Percentiles rank a stretch among this genome's conserved stretches.
Evolutionary conservation across 2,888 invertebrate species (phyloP).

Genomic region (Lepidochitona cinerea): DNA sequence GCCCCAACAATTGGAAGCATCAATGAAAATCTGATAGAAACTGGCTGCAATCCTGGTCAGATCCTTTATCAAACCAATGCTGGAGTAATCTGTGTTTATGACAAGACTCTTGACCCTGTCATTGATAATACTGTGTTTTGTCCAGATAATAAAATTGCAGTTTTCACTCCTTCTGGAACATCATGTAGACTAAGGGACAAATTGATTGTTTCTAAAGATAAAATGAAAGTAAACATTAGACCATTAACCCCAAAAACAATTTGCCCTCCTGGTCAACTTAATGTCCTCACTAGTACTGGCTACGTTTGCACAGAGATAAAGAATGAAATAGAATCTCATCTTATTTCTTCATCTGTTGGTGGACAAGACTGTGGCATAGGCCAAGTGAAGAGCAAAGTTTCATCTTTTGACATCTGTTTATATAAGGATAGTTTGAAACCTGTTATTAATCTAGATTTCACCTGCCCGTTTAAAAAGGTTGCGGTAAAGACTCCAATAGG

Average conservation of each 20-base stretch:
- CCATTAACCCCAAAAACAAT: no score
- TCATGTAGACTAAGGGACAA: background rate
- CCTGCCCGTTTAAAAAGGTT: background rate
- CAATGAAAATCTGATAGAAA: background rate
- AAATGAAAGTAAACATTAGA: no score
- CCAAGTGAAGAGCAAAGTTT: background rate
- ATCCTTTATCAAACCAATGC: background rate
- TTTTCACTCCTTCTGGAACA: background rate
- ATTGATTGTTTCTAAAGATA: no score
- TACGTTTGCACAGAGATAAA: background rate
- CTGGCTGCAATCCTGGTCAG: background rate
- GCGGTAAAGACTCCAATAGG: background rate
- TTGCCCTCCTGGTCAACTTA: background rate
- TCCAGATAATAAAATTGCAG: background rate
- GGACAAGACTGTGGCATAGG: background rate
- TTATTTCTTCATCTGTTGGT: background rate
- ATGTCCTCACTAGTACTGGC: background rate
- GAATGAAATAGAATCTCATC: no score
- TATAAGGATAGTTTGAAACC: background rate
- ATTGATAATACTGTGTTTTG: background rate
- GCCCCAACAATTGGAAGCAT: background rate
- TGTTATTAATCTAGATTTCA: background rate
- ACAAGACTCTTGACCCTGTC: background rate
- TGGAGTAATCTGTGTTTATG: background rate
- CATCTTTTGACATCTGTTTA: background rate